These are phyloP conservation scores for Cossypha niveicapilla DNA, from an alignment of 2,797 vertebrate species.

Conservation along the genomic window DNA sequence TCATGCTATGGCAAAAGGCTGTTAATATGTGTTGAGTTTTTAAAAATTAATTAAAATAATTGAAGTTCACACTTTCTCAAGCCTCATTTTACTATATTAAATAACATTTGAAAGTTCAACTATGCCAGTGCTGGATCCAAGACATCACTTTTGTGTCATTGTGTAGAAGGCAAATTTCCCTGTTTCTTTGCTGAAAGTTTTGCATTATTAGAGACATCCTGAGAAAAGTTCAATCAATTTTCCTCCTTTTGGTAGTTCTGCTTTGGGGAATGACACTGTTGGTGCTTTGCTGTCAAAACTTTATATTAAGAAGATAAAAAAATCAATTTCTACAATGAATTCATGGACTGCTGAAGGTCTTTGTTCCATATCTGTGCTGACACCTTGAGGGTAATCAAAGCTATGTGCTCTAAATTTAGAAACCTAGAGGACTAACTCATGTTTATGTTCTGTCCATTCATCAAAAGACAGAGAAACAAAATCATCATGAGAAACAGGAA, in stretches of 20 bases:
- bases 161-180: background rate
- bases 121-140: background rate
- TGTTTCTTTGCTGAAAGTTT: background rate
- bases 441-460: background rate
- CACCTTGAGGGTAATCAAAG: slow-evolving; percentile 20
- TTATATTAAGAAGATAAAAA: background rate
- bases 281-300: background rate
- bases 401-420: background rate
- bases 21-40: background rate
- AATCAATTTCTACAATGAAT: background rate
- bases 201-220: background rate
- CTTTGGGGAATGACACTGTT: background rate
- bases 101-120: background rate
- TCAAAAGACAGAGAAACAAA: background rate
- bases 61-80: background rate
- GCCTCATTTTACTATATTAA: background rate
- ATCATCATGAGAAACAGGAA: background rate
- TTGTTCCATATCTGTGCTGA: background rate
- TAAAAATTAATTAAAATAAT: background rate
- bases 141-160: background rate
- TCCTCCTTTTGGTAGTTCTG: background rate
- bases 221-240: background rate
- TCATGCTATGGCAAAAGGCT: background rate
- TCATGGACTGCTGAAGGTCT: background rate
- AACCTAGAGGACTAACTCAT: background rate